A percentile compares a stretch with the other conserved stretches of the same genome.
Evolutionary conservation across 2,113 vertebrate species (phyloP).

Genomic region (Formicarius rufipectus): DNA sequence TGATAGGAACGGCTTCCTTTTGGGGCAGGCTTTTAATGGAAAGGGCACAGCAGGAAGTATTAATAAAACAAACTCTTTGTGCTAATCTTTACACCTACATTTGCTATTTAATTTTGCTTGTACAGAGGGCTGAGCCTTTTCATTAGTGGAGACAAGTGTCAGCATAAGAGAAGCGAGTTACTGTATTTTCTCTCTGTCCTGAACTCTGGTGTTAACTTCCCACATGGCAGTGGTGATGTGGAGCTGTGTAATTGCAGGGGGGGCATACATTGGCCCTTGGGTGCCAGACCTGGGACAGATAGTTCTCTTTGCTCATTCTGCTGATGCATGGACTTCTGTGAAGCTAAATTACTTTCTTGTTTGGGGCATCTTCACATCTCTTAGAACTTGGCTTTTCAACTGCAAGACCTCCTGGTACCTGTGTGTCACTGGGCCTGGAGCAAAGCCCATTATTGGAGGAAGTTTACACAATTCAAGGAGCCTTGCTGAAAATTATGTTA

Average conservation of each 20-base stretch:
- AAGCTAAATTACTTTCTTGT: not conserved
- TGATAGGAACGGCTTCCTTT: not conserved
- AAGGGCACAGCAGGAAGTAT: not conserved
- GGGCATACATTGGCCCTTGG: not conserved
- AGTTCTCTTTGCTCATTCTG: not conserved
- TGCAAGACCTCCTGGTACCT: not conserved
- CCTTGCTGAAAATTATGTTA: not conserved
- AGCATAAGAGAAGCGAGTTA: conserved; percentile 1
- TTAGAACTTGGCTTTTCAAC: not conserved
- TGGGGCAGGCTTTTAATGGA: not conserved
- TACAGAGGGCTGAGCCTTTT: not conserved
- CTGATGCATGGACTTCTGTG: not conserved
- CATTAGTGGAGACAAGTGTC: conserved; percentile 7
- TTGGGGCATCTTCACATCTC: not conserved
- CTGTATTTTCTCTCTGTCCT: not conserved
- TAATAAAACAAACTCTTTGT: not conserved
- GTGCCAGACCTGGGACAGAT: not conserved
- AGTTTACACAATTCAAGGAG: not conserved
- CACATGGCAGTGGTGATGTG: not conserved
- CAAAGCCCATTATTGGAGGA: not conserved
- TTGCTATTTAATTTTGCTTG: conserved; percentile 9
- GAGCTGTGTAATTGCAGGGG: not conserved
- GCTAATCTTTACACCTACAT: not conserved
- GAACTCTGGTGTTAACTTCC: not conserved
- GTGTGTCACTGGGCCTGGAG: not conserved